Evolutionary conservation across 1,140 invertebrate species (phyloP), one percentile per base, ranked within the genome.

Genomic region (Temnothorax longispinosus): DNA sequence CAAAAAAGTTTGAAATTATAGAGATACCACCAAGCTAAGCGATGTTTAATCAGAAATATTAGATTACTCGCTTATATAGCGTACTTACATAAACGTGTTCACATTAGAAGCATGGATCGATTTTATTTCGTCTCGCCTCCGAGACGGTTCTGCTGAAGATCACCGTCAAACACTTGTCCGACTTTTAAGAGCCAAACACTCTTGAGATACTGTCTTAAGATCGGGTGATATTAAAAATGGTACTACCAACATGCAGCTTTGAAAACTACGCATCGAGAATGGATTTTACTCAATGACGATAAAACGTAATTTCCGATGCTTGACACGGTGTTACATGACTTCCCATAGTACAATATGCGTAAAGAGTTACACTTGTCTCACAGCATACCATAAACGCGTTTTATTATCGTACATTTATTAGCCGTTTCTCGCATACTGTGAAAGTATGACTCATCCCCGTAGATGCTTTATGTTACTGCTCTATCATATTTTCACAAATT

Each of bases 91-190:
- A 82, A 56, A 58, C 32, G 58, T 27, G 35, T 21, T 64, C 13
- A 47, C 18, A 58, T 3, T 35, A 85, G 32, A 27, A 7, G 15
- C 62, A 60, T 54, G 47, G 54, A 67, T 47, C 10, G 50, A 62
- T 41, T 47, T 74, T 87, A 86, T 58, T 27, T 27, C 15, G 38
- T 80, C 44, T 84, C 62, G 62, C n/a, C 21, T 56, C 56, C 15
- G 44, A 72, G 21, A 75, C 69, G 72, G 13, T 84, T 91, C 90
- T 91, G 89, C 21, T 80, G 58, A 89, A 75, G 88, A 91, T 91
- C 90, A 91, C 58, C 77, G 82, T 80, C 82, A 60, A 85, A 77
- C 88, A 86, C 88, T 91, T 71, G 58, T 81, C 35, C 27, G 80
- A 87, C 11, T 71, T 87, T 58, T 58, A 87, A 65, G 58, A 81